phyloP scores from a whole-genome alignment of 2,797 vertebrate genomes.

The Pyrocephalus nanus region DNA sequence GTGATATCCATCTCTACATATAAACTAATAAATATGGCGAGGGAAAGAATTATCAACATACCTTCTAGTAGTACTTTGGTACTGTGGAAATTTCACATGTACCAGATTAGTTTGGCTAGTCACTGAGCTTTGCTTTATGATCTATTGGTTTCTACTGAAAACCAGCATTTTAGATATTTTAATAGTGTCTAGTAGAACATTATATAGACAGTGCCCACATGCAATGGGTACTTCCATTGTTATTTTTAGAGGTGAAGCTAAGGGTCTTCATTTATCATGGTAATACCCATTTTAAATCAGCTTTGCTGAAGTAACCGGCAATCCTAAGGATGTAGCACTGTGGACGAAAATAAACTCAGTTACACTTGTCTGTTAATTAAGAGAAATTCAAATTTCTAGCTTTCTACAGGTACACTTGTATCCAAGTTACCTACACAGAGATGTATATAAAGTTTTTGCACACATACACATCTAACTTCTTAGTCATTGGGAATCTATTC shows the following conservation, averaged over 20 bases:
- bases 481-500: neutral
- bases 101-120: neutral
- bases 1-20: neutral
- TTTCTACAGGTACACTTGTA: neutral
- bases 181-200: neutral
- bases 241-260: neutral
- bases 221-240: neutral
- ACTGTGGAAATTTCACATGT: neutral
- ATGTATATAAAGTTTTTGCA: neutral
- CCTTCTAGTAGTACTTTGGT: neutral
- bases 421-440: neutral
- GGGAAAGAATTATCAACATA: neutral
- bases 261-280: neutral
- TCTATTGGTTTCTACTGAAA: neutral
- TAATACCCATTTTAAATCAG: neutral
- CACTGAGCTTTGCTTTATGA: neutral
- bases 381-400: neutral
- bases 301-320: neutral
- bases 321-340: neutral
- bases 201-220: neutral
- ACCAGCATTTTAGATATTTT: neutral
- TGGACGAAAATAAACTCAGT: neutral
- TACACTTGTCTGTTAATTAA: neutral
- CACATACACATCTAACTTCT: accelerated
- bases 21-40: neutral